phyloP scores from a whole-genome alignment of 2,113 vertebrate species.

The Actinemys pallida region DNA sequence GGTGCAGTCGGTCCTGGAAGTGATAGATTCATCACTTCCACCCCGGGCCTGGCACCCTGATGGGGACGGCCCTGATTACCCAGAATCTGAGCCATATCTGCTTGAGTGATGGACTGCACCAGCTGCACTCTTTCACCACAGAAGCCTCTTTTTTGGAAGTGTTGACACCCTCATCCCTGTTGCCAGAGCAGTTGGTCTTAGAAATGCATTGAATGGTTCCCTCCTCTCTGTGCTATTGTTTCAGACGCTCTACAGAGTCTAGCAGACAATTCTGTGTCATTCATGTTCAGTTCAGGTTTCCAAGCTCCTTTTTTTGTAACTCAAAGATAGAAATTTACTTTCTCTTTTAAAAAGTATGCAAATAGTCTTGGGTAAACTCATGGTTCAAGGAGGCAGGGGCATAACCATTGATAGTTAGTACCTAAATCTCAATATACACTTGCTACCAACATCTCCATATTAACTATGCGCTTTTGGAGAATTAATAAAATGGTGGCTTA shows the following conservation, averaged over 20 bases:
- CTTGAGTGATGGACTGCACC: not conserved
- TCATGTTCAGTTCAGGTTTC: not conserved
- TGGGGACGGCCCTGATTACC: too few relatives aligned
- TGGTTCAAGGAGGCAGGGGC: not conserved
- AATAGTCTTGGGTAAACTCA: not conserved
- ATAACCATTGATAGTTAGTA: not conserved
- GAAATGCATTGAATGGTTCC: not conserved
- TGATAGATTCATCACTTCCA: too few relatives aligned
- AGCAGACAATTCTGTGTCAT: not conserved
- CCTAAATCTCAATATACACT: not conserved
- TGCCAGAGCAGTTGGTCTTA: not conserved
- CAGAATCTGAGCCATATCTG: not conserved
- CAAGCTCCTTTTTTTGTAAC: not conserved
- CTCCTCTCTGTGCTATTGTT: not conserved
- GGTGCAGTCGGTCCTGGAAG: too few relatives aligned
- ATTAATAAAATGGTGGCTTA: not conserved
- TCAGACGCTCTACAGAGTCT: not conserved
- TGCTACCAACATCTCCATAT: not conserved
- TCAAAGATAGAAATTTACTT: not conserved
- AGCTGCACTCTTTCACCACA: not conserved
- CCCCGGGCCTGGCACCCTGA: too few relatives aligned
- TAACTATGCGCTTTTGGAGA: not conserved
- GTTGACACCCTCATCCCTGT: not conserved
- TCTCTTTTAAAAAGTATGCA: not conserved
- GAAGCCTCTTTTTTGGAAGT: not conserved